A percentile compares a stretch with the other conserved stretches of the same genome.
These are phyloP conservation scores for Drosophila lini DNA, from an alignment of 1,140 invertebrate species.

Conservation along the genomic window DNA sequence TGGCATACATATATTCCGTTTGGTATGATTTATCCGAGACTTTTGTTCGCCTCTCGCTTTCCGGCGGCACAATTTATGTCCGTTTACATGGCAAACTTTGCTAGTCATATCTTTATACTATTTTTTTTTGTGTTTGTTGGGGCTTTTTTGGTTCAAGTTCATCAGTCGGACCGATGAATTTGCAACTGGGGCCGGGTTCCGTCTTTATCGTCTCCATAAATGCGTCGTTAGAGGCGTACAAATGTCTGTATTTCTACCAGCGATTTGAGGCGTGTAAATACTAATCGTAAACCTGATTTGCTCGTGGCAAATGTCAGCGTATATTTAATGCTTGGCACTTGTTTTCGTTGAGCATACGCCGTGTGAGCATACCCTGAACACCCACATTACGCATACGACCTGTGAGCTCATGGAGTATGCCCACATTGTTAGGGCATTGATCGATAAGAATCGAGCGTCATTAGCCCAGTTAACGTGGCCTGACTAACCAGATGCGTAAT, in stretches of 20 bases:
- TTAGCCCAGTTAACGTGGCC: conserved; percentile 60
- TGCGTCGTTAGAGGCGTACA: conserved; percentile 23
- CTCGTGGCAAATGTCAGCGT: conserved; percentile 7
- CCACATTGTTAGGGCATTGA: conserved; percentile 9
- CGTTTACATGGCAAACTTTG: conserved; percentile 54
- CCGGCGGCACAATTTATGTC: conserved; percentile 63
- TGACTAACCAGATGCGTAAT: conserved; percentile 52
- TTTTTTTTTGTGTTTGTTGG: background rate
- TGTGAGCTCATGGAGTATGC: conserved; percentile 11
- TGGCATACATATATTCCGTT: conserved; percentile 46
- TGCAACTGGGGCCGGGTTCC: conserved; percentile 27
- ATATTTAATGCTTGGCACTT: conserved; percentile 6
- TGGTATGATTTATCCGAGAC: conserved; percentile 68
- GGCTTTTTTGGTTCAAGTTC: conserved; percentile 68
- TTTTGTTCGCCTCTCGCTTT: conserved; percentile 49
- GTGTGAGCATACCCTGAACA: conserved; percentile 10
- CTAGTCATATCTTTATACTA: conserved; percentile 2
- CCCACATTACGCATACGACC: conserved; percentile 45
- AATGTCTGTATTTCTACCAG: background rate
- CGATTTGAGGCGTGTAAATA: conserved; percentile 29
- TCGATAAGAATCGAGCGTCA: conserved; percentile 44
- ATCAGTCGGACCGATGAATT: conserved; percentile 44
- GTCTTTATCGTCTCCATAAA: conserved; percentile 23
- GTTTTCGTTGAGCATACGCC: conserved; percentile 25
- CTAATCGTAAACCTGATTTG: conserved; percentile 20